phyloP scores from a whole-genome alignment of 2,113 vertebrate species.

The Phalacrocorax pelagicus region DNA sequence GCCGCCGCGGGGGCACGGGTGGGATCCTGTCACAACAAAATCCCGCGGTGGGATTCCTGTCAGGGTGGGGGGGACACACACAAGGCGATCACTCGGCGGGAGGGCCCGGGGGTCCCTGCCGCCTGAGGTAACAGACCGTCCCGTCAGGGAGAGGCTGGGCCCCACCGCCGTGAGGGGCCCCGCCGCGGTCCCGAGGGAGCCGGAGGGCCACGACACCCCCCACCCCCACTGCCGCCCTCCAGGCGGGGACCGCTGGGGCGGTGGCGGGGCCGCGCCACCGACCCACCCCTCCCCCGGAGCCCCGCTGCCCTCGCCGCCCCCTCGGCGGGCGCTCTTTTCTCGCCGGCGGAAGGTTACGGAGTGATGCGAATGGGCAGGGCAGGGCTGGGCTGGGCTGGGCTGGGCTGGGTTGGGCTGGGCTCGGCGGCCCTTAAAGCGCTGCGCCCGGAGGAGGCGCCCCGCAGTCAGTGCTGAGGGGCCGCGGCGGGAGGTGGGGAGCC shows the following conservation, averaged over 20 bases:
- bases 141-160: background rate
- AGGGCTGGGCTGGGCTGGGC: fast-evolving
- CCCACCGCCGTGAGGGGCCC: too few species aligned
- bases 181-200: too few species aligned
- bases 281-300: background rate
- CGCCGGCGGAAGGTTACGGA: slow-evolving; percentile 61
- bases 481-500: too few species aligned
- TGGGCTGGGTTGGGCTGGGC: fast-evolving
- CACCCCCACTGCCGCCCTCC: background rate
- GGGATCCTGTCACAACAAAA: too few species aligned
- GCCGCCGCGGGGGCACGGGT: too few species aligned
- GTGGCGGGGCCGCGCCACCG: background rate
- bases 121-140: too few species aligned
- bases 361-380: fast-evolving
- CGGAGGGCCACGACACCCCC: too few species aligned
- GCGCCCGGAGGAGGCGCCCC: background rate
- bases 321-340: slow-evolving; percentile 19
- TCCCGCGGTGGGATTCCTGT: background rate
- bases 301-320: background rate
- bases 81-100: background rate
- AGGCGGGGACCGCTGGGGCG: background rate
- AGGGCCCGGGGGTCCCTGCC: background rate
- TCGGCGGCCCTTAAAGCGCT: fast-evolving
- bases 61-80: too few species aligned
- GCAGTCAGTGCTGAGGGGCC: too few species aligned